Base-by-base conservation (phyloP, 1,140 invertebrate species). In the Bombus confusus region DNA sequence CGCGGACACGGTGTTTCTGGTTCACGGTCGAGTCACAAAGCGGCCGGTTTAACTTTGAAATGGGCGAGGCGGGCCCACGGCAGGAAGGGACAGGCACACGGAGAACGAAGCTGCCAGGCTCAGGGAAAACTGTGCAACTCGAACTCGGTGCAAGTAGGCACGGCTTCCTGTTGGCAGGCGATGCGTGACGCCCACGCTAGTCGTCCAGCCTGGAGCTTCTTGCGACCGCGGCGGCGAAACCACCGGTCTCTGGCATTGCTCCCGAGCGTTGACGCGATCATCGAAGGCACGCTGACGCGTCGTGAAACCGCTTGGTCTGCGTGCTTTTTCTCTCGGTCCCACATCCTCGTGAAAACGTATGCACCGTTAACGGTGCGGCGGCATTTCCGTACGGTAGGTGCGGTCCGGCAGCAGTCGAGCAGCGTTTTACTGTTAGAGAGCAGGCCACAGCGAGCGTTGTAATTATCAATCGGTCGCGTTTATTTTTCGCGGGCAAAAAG, bases 151-250 rank as follows among this genome's bases (percentile, higher is more conserved):
- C 89, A 89, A 90, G 90, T 91, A 91, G 90, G 89, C 91, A 91
- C 81, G 91, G 91, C 90, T 93, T 93, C 91, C 92, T 93, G 92
- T 87, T 92, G 91, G 87, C 78, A 90, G 84, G 87, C 89, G 93
- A 93, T 93, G 92, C 91, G 90, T 92, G 91, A 93, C 92, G 92
- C 92, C 92, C 86, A 93, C 92, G 86, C 79, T 76, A 76, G 86
- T 87, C 88, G 89, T 80, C 83, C 86, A 86, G 86, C 86, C 84
- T 47, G 78, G 59, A 43, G 77, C 82, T 83, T 74, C 79, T 88
- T 80, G 80, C 84, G 8, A 52, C 22, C 28, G 59, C 15, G n/a
- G 3, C n/a, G 9, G 22, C 52, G 8, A 71, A 79, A 71, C 52
- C 74, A 22, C 59, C 28, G 74, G 34, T 34, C 37, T 25, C 28